Evolutionary conservation across 2,888 invertebrate genomes (phyloP), one percentile per base, ranked within the genome.

Genomic region (Netelia virgata): DNA sequence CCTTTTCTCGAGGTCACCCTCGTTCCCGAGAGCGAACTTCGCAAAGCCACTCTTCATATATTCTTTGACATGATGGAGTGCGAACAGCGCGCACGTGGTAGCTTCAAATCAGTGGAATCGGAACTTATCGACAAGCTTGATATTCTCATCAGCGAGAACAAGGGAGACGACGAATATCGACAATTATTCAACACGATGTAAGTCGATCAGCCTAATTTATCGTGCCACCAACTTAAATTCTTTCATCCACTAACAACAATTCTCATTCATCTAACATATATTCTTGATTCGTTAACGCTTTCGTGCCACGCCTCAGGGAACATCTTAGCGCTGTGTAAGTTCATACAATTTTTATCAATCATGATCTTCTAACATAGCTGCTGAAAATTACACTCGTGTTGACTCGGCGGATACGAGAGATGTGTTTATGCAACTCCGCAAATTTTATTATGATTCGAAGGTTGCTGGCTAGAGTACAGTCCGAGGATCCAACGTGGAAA

Each of bases 1-100:
- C 98, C 98, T 0, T 97, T 99, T 89, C 95, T 99, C 59, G 98
- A 98, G 94, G 98, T 99, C 3, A 98, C 98, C 0, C 94, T 99
- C 47, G 98, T 99, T 5, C 97, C 97, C 0, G 97, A 98, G 90
- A 96, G 96, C 53, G 97, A 97, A 87, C 93, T 99, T 8, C 95
- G 99, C 0, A 97, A 98, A 88, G 98, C 98, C 0, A 98, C 98
- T 0, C 94, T 99, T 11, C 97, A 98, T 8, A 98, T 99, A 63
- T 97, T 99, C 89, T 98, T 98, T 90, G 98, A 98, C 89, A 97
- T 99, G 95, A 98, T 99, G 97, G 97, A 98, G 88, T 97, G 97
- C 89, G 98, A 99, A 91, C 96, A 97, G 83, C 95, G 95, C 91
- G 96, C 96, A 1, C 96, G 97, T 0, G 98, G 98, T 0, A 97